Base-by-base conservation (phyloP, 2,797 vertebrate genomes). In the Melanogrammus aeglefinus region DNA sequence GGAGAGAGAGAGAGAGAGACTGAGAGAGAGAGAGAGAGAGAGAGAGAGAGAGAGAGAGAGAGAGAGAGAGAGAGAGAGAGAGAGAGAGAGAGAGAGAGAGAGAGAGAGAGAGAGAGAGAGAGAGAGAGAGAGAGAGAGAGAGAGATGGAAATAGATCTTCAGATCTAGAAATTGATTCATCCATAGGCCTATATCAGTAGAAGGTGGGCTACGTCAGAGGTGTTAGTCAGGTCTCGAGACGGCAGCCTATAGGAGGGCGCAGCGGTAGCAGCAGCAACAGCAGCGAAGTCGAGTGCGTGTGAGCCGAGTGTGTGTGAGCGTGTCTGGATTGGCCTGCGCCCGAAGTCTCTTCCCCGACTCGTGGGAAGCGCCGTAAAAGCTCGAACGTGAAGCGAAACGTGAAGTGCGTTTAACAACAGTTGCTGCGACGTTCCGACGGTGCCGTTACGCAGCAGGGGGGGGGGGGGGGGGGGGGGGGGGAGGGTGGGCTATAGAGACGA, bases 141-240 rank as follows among this genome's bases (percentile, higher is more conserved):
- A 71, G 69, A 71, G 69, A 33, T 29, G 31, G 69, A 33, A 33
- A 71, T 29, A 71, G 69, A 71, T 33, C 9, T 29, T 31, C 16
- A 71, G 69, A 71, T 33, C 24, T 29, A 33, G 69, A 71, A 16
- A 71, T 63, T 18, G 57, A 63, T 63, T 63, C 57, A n/a, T n/a
- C n/a, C 57, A 63, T 24, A n/a, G n/a, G n/a, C n/a, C n/a, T n/a
- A 63, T 24, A 63, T 63, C 57, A 63, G 6, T 63, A 7, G 57
- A 63, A 63, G n/a, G 57, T 63, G 57, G 21, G n/a, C n/a, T n/a
- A 63, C 57, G 57, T 63, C 57, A 63, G 57, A 63, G 57, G 21
- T n/a, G 57, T 63, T 63, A 63, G 57, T 63, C 57, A 63, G 57
- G 57, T 21, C 57, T 63, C 57, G n/a, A 24, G 57, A 63, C 57